These are phyloP conservation scores for Cygnus olor DNA, from an alignment of 2,797 vertebrate species.

Conservation along the genomic window DNA sequence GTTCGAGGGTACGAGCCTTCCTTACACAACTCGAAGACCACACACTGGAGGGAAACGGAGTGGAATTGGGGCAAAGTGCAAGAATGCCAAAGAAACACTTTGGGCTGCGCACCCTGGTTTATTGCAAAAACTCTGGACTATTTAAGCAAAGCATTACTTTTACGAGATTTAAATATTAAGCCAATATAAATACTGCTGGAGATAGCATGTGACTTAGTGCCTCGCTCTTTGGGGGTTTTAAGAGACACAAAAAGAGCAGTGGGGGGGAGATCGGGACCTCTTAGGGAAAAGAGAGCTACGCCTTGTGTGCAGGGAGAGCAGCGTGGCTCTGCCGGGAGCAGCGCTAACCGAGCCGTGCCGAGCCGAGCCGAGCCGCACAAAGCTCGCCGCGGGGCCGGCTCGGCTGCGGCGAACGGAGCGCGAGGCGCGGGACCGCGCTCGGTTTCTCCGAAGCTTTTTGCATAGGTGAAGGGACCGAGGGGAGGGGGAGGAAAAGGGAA, in stretches of 20 bases:
- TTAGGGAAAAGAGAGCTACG: not conserved
- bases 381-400: not conserved
- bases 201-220: slow-evolving; percentile 50
- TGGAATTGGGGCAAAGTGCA: slow-evolving; percentile 75
- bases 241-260: not conserved
- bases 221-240: not conserved
- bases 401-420: not conserved
- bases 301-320: not conserved
- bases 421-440: not conserved
- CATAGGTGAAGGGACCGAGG: not conserved
- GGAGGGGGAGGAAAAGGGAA: not conserved
- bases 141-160: slow-evolving; percentile 61
- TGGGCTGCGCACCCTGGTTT: slow-evolving; percentile 55
- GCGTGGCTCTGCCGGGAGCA: not conserved
- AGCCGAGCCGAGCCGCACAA: not conserved
- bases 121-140: slow-evolving; percentile 54
- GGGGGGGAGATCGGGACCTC: not conserved
- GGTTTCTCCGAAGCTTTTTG: not conserved
- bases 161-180: slow-evolving; percentile 67
- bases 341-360: not conserved
- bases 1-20: slow-evolving; percentile 32
- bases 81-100: slow-evolving; percentile 57
- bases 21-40: slow-evolving; percentile 48
- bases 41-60: slow-evolving; percentile 54
- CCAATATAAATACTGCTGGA: slow-evolving; percentile 54